phyloP scores from a whole-genome alignment of 2,113 vertebrate genomes.

The Benitochromis conjunctus region DNA sequence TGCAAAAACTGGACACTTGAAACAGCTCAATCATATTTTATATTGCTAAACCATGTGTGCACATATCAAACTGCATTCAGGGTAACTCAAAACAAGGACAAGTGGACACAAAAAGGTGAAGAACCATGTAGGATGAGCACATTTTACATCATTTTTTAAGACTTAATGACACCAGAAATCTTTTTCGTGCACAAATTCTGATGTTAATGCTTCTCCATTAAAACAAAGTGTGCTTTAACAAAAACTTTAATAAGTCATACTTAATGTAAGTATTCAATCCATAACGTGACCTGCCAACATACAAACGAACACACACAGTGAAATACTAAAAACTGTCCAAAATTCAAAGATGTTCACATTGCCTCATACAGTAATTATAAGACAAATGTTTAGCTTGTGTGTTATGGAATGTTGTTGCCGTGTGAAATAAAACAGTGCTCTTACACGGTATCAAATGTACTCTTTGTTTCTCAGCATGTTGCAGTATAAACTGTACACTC shows the following conservation, averaged over 20 bases:
- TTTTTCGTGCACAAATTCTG: neutral
- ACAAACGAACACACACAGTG: neutral
- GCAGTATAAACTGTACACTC: neutral
- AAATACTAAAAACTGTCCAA: neutral
- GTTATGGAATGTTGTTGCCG: conserved; percentile 18
- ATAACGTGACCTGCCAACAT: neutral
- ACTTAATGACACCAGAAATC: neutral
- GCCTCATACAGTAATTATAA: neutral
- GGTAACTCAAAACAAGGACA: neutral
- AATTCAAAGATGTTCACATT: neutral
- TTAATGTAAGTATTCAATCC: conserved; percentile 33
- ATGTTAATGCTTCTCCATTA: neutral
- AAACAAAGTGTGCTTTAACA: conserved; percentile 1
- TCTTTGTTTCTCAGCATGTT: neutral
- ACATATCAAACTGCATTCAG: neutral
- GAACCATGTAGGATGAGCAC: neutral
- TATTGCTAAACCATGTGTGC: neutral
- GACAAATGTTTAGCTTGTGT: neutral
- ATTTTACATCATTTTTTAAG: neutral
- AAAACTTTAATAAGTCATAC: neutral
- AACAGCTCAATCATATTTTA: neutral
- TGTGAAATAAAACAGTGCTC: conserved; percentile 41
- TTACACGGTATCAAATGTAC: neutral
- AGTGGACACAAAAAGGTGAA: neutral
- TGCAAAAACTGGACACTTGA: neutral